Percentiles rank a stretch among this genome's conserved stretches.
Evolutionary conservation across 2,797 vertebrate genomes (phyloP).

Genomic region (Ctenopoma kingsleyae): DNA sequence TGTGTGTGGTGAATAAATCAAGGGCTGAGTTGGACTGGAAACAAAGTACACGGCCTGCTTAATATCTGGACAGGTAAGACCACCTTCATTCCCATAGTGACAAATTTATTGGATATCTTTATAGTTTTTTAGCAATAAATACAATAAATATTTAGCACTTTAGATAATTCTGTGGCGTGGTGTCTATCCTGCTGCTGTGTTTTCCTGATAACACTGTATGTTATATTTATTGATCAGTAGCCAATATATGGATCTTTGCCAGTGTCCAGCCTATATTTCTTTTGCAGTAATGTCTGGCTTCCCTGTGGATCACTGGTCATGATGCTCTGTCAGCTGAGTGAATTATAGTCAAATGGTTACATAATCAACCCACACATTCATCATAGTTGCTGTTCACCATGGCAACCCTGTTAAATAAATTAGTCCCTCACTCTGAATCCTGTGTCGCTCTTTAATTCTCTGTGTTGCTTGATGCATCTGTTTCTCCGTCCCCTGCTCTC

Average conservation of each 20-base stretch:
- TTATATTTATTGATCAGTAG: constrained; percentile 2
- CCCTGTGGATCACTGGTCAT: constrained; percentile 60
- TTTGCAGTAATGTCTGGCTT: constrained; percentile 14
- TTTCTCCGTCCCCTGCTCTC: constrained; percentile 32
- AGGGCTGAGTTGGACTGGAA: too few species aligned
- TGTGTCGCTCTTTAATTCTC: constrained; percentile 35
- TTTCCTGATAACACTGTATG: not conserved
- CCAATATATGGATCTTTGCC: constrained; percentile 12
- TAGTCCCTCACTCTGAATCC: constrained; percentile 60
- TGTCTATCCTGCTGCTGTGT: not conserved
- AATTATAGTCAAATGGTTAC: constrained; percentile 84
- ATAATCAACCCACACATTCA: constrained; percentile 85
- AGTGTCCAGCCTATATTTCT: constrained; percentile 6
- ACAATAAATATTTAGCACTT: not conserved
- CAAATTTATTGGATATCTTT: not conserved
- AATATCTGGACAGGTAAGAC: too few species aligned
- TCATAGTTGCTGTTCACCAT: constrained; percentile 80
- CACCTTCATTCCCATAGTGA: not conserved
- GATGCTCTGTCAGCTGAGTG: constrained; percentile 76
- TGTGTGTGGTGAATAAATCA: too few species aligned
- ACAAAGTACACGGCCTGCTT: too few species aligned
- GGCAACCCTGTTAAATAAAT: constrained; percentile 85
- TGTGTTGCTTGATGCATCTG: constrained; percentile 28
- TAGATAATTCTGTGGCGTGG: not conserved
- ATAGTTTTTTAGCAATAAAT: not conserved